Evolutionary conservation across 2,113 vertebrate genomes (phyloP), one percentile per base, ranked within the genome.

Genomic region (Cebidichthys violaceus): DNA sequence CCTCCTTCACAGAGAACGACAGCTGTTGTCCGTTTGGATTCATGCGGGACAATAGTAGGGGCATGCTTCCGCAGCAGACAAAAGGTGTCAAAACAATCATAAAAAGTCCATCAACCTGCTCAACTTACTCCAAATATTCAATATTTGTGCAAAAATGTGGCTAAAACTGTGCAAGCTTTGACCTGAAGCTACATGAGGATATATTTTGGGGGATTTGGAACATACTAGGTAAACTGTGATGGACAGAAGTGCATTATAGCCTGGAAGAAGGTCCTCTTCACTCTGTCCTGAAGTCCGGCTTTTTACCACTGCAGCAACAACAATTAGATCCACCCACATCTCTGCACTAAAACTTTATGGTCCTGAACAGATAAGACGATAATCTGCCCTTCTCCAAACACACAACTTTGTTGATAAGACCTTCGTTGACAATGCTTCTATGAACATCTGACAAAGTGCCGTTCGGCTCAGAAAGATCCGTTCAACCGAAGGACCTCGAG

Each of bases 311-410:
- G 35, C n/a, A 22, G 35, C 72, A 37, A 9, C 18, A 37, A 37
- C 33, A 55, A 17, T 22, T 41, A 52, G 24, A 65, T 9, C 14
- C 37, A 8, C 14, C 59, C 35, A 31, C 43, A 39, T 8, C 37
- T 45, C 27, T 2, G 20, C 67, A 67, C 14, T 33, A 29, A 45
- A 20, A 33, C 50, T 69, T 75, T 74, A 82, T 17, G 69, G 33
- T 33, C 9, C 55, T 27, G 6, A 0, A 69, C 39, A 50, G 70
- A 79, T 54, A 78, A 70, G 14, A 50, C 1, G 5, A 3, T 22
- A 59, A 59, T 0, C 15, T 17, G 1, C 18, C 41, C 35, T 27
- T 59, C 47, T 22, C 3, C 27, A 22, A 66, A 41, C 57, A 11
- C 18, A 10, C 22, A 9, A 6, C 43, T 3, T 9, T 22, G 22